phyloP scores from a whole-genome alignment of 2,113 vertebrate genomes.

The Oncorhynchus gorbuscha region DNA sequence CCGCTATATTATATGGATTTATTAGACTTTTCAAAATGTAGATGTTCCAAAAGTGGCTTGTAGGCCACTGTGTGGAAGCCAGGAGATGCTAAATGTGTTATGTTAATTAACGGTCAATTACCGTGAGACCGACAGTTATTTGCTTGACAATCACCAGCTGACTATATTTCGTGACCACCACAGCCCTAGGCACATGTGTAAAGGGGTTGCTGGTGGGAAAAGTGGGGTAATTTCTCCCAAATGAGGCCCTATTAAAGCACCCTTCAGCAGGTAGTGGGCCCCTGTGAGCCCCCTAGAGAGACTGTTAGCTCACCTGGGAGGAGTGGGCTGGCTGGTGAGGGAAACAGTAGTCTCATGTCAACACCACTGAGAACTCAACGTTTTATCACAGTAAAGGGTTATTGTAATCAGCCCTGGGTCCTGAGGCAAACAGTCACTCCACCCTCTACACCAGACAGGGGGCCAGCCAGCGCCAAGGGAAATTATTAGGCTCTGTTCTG shows the following conservation, averaged over 20 bases:
- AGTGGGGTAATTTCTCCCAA: slow-evolving; percentile 1
- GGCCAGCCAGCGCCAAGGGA: slow-evolving; percentile 47
- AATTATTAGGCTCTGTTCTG: slow-evolving; percentile 48
- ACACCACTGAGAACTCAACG: slow-evolving; percentile 34
- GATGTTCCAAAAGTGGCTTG: too few relatives aligned
- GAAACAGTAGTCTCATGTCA: slow-evolving; percentile 27
- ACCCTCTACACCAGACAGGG: slow-evolving; percentile 53
- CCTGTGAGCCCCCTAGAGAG: not conserved
- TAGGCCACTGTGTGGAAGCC: too few relatives aligned
- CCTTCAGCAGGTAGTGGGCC: slow-evolving; percentile 4
- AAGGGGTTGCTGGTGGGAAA: slow-evolving; percentile 1
- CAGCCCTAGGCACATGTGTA: not conserved
- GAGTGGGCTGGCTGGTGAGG: slow-evolving; percentile 19
- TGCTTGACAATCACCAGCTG: too few relatives aligned
- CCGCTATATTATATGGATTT: too few relatives aligned
- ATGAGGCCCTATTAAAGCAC: not conserved
- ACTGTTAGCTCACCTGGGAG: slow-evolving; percentile 30
- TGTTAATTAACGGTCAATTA: too few relatives aligned
- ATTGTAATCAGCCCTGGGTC: slow-evolving; percentile 50
- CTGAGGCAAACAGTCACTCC: slow-evolving; percentile 45
- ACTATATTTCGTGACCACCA: too few relatives aligned
- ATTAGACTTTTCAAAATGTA: too few relatives aligned
- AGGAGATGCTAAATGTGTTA: too few relatives aligned
- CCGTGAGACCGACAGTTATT: too few relatives aligned
- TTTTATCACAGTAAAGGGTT: slow-evolving; percentile 51